phyloP scores from a whole-genome alignment of 1,140 invertebrate genomes.

The Tetramorium parvispinum region DNA sequence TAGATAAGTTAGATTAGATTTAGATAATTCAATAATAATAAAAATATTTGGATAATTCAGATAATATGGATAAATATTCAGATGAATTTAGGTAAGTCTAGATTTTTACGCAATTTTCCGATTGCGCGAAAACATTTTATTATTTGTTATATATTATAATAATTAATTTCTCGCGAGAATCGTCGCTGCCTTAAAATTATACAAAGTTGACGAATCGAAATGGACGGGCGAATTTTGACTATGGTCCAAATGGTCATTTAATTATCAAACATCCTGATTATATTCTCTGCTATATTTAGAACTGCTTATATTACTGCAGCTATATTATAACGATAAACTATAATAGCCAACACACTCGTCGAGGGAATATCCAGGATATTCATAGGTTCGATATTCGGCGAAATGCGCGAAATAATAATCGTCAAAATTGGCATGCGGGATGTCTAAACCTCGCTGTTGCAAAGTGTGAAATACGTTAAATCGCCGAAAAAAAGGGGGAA shows the following conservation, averaged over 20 bases:
- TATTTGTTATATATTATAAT: background rate
- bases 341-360: background rate
- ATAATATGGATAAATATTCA: too few species aligned
- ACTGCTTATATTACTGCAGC: conserved; percentile 8
- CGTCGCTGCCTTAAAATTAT: background rate
- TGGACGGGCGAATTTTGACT: background rate
- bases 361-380: conserved; percentile 36
- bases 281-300: conserved; percentile 24
- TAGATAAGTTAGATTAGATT: background rate
- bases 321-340: conserved; percentile 49
- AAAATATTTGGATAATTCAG: too few species aligned
- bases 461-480: conserved; percentile 59
- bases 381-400: conserved; percentile 13
- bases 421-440: conserved; percentile 32
- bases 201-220: background rate
- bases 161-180: background rate
- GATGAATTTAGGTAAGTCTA: background rate
- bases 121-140: background rate
- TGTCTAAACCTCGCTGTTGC: conserved; percentile 44
- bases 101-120: background rate
- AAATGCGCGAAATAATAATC: conserved; percentile 54
- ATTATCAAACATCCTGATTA: conserved; percentile 17
- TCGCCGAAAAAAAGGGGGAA: conserved; percentile 20
- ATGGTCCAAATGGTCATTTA: conserved; percentile 5
- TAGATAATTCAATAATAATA: too few species aligned